Evolutionary conservation across 92 coral and sea anemone genomes (phyloP).

Genomic region (Phenganax marumi): DNA sequence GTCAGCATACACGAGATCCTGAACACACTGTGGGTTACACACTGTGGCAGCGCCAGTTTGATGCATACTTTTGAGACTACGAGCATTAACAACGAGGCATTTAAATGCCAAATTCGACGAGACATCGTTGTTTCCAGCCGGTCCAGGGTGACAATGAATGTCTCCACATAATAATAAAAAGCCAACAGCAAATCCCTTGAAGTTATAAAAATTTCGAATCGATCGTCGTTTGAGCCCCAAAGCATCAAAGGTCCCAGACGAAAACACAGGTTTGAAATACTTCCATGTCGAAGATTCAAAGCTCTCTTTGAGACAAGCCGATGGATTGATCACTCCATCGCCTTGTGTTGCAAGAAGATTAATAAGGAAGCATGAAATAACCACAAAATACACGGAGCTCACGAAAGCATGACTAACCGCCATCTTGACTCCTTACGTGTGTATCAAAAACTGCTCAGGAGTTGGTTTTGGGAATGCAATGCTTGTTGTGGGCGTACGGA

Average conservation of each 20-base stretch:
- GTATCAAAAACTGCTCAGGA: constrained; percentile 19
- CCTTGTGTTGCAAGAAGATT: too few relatives aligned
- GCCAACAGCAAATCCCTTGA: constrained; percentile 32
- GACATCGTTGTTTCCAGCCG: constrained; percentile 9
- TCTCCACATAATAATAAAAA: constrained; percentile 49
- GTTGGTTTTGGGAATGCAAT: constrained; percentile 9
- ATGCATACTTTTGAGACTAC: constrained; percentile 28
- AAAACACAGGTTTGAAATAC: too few relatives aligned
- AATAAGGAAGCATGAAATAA: too few relatives aligned
- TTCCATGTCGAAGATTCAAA: too few relatives aligned
- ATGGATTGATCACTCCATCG: too few relatives aligned
- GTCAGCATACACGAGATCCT: constrained; percentile 22
- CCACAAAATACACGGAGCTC: too few relatives aligned
- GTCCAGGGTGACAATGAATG: constrained; percentile 54
- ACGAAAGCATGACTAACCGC: too few relatives aligned
- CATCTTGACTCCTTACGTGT: too few relatives aligned
- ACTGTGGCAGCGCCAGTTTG: constrained; percentile 24
- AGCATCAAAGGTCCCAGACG: too few relatives aligned
- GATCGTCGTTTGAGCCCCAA: not conserved
- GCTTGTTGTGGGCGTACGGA: not conserved
- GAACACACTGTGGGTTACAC: constrained; percentile 18
- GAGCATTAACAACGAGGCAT: constrained; percentile 24
- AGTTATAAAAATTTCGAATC: constrained; percentile 19
- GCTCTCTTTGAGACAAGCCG: too few relatives aligned
- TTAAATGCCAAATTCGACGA: constrained; percentile 7